Conservation (phyloP, 2,113 vertebrate genomes). For the Athene cunicularia region DNA sequence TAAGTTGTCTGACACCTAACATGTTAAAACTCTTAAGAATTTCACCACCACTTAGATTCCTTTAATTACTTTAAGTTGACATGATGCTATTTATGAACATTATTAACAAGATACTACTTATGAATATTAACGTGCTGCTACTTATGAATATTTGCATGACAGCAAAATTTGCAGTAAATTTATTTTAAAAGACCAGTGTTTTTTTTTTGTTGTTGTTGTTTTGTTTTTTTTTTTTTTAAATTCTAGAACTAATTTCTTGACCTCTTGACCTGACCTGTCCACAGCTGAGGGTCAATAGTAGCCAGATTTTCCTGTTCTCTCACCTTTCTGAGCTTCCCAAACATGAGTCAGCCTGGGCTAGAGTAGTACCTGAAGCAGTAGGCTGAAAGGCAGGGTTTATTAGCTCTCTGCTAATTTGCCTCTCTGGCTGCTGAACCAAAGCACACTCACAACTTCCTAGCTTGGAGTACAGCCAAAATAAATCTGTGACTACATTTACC, state of each 20-base stretch:
- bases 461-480: conserved; percentile 46
- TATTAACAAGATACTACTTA: not conserved
- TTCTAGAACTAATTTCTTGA: not conserved
- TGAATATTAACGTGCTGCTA: not conserved
- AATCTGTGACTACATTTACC: conserved; percentile 35
- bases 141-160: not conserved
- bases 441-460: not conserved
- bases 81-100: not conserved
- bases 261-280: not conserved
- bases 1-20: conserved; percentile 17
- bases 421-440: not conserved
- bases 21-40: not conserved
- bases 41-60: not conserved
- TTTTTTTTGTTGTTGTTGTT: not conserved
- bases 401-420: conserved; percentile 11
- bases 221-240: not conserved
- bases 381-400: not conserved
- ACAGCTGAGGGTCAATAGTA: not conserved
- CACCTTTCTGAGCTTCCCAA: not conserved
- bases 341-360: not conserved
- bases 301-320: not conserved
- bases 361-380: not conserved
- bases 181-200: not conserved
- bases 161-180: not conserved
- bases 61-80: conserved; percentile 17